Percentiles rank a stretch among this genome's conserved stretches.
These are phyloP conservation scores for Halcyon badia DNA, from an alignment of 2,797 vertebrate genomes.

Conservation along the genomic window DNA sequence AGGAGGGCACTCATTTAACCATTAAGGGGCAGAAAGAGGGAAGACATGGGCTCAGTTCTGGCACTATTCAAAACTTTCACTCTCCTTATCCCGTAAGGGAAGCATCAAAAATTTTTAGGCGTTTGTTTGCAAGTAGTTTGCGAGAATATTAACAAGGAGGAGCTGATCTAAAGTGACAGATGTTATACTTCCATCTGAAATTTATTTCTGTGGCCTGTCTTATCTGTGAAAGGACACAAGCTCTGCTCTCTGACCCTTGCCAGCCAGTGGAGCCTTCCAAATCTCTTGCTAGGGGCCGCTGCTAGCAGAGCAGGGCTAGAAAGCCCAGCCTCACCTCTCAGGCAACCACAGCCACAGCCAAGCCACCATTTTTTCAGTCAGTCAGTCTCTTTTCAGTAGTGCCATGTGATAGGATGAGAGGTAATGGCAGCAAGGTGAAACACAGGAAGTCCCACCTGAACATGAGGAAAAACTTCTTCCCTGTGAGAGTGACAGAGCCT, in stretches of 20 bases:
- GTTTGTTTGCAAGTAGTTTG: neutral
- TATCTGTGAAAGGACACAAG: neutral
- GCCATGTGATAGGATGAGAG: too few species aligned
- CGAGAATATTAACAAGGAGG: neutral
- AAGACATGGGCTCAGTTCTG: neutral
- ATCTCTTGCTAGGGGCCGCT: fast-evolving
- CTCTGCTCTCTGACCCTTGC: fast-evolving
- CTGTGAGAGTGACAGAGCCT: too few species aligned
- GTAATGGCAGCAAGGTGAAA: too few species aligned
- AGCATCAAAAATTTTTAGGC: neutral
- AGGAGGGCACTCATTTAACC: neutral
- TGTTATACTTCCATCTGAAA: neutral
- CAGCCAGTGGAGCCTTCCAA: neutral
- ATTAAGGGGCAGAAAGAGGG: neutral
- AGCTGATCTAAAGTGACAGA: neutral
- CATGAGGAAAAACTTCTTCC: too few species aligned
- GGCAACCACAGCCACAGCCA: neutral
- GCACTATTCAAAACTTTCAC: neutral
- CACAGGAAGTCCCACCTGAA: too few species aligned
- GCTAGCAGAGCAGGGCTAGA: neutral
- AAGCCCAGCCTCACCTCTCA: neutral
- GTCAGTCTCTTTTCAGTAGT: too few species aligned
- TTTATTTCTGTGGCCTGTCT: neutral
- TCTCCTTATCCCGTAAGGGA: neutral
- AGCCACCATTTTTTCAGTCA: fast-evolving